Conservation (phyloP, 64 coral and sea anemone species). For the Pocillopora verrucosa region DNA sequence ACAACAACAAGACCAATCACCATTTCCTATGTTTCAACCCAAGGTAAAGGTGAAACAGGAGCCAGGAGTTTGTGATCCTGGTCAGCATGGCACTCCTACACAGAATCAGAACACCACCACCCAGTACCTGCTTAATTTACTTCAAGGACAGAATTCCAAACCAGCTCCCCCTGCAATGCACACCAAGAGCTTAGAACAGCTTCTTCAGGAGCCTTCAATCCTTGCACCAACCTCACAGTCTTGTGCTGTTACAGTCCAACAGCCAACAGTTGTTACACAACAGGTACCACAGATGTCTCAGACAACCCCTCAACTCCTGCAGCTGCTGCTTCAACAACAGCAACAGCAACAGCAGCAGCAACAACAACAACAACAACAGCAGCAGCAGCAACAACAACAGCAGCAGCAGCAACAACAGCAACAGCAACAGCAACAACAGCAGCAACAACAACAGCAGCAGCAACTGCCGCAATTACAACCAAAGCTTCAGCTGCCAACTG, state of each 20-base stretch:
- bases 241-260: not conserved
- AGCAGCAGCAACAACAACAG: not conserved
- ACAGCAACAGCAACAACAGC: conserved; percentile 5
- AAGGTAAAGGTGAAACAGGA: conserved; percentile 6
- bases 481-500: conserved; percentile 42
- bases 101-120: conserved; percentile 3
- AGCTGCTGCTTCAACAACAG: conserved; percentile 57
- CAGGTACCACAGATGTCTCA: conserved; percentile 43
- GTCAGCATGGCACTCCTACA: not conserved
- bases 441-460: not conserved
- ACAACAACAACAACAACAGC: conserved; percentile 13
- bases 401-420: not conserved
- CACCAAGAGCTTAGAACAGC: conserved; percentile 26
- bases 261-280: conserved; percentile 17
- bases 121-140: conserved; percentile 23
- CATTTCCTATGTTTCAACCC: not conserved
- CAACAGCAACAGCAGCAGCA: conserved; percentile 39
- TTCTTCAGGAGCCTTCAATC: conserved; percentile 31
- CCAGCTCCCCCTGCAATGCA: not conserved
- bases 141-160: conserved; percentile 19
- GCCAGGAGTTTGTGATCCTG: not conserved
- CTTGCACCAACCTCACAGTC: conserved; percentile 6
- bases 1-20: conserved; percentile 19
- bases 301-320: conserved; percentile 35
- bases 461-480: conserved; percentile 23